A percentile compares a stretch with the other conserved stretches of the same genome.
These are phyloP conservation scores for Nanger granti DNA, from an alignment of 2,113 vertebrate genomes.

Conservation along the genomic window DNA sequence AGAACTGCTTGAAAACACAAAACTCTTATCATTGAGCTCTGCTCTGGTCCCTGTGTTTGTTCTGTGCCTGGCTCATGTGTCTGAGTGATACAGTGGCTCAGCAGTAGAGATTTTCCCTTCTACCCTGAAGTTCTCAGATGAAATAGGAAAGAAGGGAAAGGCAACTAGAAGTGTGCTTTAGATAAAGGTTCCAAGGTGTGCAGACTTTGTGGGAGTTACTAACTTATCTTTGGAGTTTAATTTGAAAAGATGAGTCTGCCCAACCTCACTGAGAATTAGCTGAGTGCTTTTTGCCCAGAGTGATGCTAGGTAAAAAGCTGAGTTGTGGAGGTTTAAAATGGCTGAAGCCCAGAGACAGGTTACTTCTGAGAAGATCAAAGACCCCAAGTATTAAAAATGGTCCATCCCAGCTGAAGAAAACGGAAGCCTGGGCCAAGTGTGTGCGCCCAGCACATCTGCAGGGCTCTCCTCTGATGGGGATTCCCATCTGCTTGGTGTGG, in stretches of 20 bases:
- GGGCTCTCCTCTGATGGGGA: not conserved
- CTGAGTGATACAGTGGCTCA: not conserved
- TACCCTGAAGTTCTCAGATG: not conserved
- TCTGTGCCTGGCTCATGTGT: not conserved
- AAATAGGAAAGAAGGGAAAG: not conserved
- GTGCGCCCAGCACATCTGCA: not conserved
- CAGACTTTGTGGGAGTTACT: not conserved
- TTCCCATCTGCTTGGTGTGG: not conserved
- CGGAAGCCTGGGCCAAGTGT: too few relatives aligned
- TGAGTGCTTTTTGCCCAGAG: not conserved
- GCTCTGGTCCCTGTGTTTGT: not conserved
- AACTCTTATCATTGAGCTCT: not conserved
- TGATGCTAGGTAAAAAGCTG: not conserved
- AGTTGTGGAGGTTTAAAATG: not conserved
- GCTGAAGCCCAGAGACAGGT: not conserved
- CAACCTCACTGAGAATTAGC: not conserved
- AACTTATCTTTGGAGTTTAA: not conserved
- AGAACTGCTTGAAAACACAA: not conserved
- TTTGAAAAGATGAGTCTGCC: not conserved
- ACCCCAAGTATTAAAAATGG: not conserved
- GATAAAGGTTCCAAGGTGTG: not conserved
- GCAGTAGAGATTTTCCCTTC: not conserved
- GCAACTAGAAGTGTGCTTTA: not conserved
- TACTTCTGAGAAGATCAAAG: not conserved
- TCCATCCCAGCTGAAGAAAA: not conserved